These are phyloP conservation scores for Saccostrea cuccullata DNA, from an alignment of 1,140 invertebrate species.

Conservation along the genomic window DNA sequence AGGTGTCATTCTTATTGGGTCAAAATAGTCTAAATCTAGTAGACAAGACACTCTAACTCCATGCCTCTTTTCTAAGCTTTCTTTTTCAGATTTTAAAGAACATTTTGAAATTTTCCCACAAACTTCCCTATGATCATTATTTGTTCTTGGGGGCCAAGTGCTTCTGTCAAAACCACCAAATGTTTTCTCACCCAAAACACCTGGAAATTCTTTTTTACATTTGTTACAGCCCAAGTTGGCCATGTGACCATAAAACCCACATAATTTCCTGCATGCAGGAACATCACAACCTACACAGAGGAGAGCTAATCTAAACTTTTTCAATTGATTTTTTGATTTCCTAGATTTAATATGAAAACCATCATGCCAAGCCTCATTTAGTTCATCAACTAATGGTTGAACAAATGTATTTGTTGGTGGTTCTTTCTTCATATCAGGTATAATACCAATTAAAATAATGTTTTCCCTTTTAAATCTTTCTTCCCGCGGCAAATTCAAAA, in stretches of 20 bases:
- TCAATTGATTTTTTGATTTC: not conserved
- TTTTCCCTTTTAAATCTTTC: conserved; percentile 50
- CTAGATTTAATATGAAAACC: conserved; percentile 17
- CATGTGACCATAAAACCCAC: conserved; percentile 53
- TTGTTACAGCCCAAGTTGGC: conserved; percentile 55
- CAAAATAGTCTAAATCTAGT: conserved; percentile 47
- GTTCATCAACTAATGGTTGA: conserved; percentile 51
- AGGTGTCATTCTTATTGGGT: conserved; percentile 48
- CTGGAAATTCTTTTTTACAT: conserved; percentile 48
- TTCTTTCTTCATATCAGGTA: conserved; percentile 58
- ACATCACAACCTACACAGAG: conserved; percentile 57
- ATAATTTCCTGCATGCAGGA: conserved; percentile 54
- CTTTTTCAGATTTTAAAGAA: conserved; percentile 4
- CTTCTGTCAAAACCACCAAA: conserved; percentile 42
- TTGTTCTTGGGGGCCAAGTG: not conserved
- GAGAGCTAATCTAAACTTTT: conserved; percentile 47
- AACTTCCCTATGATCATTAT: conserved; percentile 17
- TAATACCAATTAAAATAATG: conserved; percentile 43
- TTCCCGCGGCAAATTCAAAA: conserved; percentile 49
- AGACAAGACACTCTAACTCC: conserved; percentile 38
- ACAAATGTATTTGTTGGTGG: conserved; percentile 51
- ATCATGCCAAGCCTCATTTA: conserved; percentile 41
- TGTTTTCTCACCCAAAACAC: conserved; percentile 41
- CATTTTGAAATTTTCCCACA: not conserved
- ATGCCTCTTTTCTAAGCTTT: conserved; percentile 32